Evolutionary conservation across 2,888 invertebrate species (phyloP), one percentile per base, ranked within the genome.

Genomic region (Eurytoma californica): DNA sequence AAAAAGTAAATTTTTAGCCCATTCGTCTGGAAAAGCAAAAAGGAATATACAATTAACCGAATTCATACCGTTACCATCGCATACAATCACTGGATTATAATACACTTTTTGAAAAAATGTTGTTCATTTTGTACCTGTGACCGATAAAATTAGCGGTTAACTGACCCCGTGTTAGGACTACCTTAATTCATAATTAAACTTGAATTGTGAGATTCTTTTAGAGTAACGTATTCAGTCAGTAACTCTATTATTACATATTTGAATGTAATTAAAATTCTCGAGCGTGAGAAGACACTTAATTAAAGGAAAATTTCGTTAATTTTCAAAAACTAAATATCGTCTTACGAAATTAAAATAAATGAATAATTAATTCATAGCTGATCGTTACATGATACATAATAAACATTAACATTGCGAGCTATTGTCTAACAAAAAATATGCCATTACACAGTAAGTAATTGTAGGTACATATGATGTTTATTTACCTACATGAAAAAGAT

Each of bases 141-240:
- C 28, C 24, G 24, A 49, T 12, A 73, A 73, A 68, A 69, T 69
- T 53, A 53, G 53, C 13, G 20, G 14, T 60, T 76, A 63, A 20
- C 69, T 80, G 74, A 73, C 77, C 57, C 65, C 61, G 67, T 69
- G 66, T 74, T 77, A 74, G 80, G 77, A 30, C 74, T 77, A 80
- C 80, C 73, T 77, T 77, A 66, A 70, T 18, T 73, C 39, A 16
- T 63, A 39, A 58, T 73, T 5, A 20, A 61, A 57, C 61, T 28
- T 55, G n/a, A 20, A 12, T 13, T 28, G 18, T 53, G 28, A 77
- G 67, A 39, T 51, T 68, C 61, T 73, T 60, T 69, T 65, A 63
- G 67, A 57, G 18, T 13, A 60, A 39, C 20, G 20, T 28, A 14
- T 47, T 47, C 20, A 39, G n/a, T 30, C 13, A 60, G 60, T 28